Evolutionary conservation across 1,140 invertebrate genomes (phyloP), one percentile per base, ranked within the genome.

Genomic region (Orchesella cincta): DNA sequence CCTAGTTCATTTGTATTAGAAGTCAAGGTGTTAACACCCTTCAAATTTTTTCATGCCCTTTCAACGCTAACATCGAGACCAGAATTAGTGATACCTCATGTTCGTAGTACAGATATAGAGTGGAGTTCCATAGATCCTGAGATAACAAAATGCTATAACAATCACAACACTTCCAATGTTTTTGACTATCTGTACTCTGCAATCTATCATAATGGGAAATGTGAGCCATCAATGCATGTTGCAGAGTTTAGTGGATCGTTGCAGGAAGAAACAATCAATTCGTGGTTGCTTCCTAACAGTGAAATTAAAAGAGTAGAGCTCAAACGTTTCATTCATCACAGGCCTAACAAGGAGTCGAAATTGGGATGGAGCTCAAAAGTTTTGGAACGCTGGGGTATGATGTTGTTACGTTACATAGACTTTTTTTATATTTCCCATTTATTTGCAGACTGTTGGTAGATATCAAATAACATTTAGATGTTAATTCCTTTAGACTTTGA

Each of bases 21-120:
- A 8, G 35, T 35, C 16, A 29, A 2, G 14, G 71, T 73, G 2
- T 36, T 35, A 73, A 23, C 71, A 2, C 1, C 3, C 12, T 73
- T 73, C 29, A 51, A 73, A 46, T 73, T 39, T 46, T 73, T 39
- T 23, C 23, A 73, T 28, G 71, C 71, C 71, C 29, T 73, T 2
- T 73, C 71, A n/a, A 51, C 39, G 5, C 46, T 73, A 14, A 46
- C 71, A 8, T 46, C 71, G 16, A 14, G 71, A 31, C 62, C 62
- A 14, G 62, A 67, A n/a, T 31, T 67, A 8, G 8, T 67, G 31
- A n/a, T 67, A 26, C 71, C 71, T 12, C 71, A 73, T 28, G 28
- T 39, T 73, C 71, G 34, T 14, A 73, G 39, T 23, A 73, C 35
- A 8, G 39, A 73, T 35, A 8, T 73, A 8, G 39, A 39, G 5